These are phyloP conservation scores for Spea multiplicata DNA, from an alignment of 2,113 vertebrate species.

Conservation along the genomic window DNA sequence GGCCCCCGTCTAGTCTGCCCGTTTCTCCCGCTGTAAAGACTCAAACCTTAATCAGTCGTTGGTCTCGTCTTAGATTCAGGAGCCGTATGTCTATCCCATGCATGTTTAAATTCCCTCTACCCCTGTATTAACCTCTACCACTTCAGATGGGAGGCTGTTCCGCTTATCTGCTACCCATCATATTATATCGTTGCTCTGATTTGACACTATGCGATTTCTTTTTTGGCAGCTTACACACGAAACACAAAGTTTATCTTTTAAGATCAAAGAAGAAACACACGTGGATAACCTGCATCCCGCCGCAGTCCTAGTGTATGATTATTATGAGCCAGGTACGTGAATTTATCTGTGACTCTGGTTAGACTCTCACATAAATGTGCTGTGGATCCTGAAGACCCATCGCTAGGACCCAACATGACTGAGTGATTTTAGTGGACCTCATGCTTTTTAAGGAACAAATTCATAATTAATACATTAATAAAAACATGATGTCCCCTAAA, in stretches of 20 bases:
- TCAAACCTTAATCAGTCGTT: background rate
- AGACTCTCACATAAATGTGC: too few species aligned
- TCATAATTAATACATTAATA: too few species aligned
- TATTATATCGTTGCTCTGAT: too few species aligned
- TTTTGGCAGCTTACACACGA: conserved; percentile 44
- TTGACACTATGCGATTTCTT: background rate
- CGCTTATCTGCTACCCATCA: too few species aligned
- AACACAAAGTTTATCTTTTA: conserved; percentile 47
- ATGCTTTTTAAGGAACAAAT: background rate
- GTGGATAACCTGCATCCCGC: conserved; percentile 54
- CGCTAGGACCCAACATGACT: too few species aligned
- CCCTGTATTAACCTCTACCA: too few species aligned
- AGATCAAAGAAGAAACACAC: conserved; percentile 53
- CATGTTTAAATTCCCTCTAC: background rate
- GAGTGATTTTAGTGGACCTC: too few species aligned
- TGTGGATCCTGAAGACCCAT: too few species aligned
- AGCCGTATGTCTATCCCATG: background rate
- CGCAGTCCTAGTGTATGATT: conserved; percentile 50
- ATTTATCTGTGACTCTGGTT: background rate
- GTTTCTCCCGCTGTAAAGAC: background rate
- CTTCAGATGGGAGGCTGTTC: too few species aligned
- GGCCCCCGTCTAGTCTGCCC: background rate
- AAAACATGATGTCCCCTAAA: too few species aligned
- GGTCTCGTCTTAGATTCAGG: background rate
- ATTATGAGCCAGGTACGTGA: conserved; percentile 53